Evolutionary conservation across 2,797 vertebrate species (phyloP).

Genomic region (Phrynocephalus vlangalii): DNA sequence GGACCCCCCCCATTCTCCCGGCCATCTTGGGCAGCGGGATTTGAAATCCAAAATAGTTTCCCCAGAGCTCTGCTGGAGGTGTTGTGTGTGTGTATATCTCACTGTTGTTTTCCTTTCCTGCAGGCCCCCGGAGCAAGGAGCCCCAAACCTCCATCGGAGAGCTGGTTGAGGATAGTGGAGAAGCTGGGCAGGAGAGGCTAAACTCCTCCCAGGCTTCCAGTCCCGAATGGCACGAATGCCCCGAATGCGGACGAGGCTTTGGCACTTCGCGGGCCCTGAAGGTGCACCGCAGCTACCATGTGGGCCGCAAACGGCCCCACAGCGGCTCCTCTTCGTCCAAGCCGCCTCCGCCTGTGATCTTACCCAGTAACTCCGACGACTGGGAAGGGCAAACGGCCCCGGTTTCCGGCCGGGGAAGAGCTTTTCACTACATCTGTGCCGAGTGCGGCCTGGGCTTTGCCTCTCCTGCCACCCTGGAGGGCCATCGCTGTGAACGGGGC

Average conservation of each 20-base stretch:
- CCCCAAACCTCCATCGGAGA: background rate
- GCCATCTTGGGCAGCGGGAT: too few relatives aligned
- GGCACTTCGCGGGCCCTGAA: constrained; percentile 48
- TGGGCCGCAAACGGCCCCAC: constrained; percentile 46
- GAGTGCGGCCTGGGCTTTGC: constrained; percentile 44
- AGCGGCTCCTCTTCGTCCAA: constrained; percentile 20
- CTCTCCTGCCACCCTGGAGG: constrained; percentile 37
- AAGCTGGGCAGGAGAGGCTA: background rate
- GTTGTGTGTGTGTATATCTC: background rate
- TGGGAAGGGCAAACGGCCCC: constrained; percentile 48
- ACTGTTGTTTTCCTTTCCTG: background rate
- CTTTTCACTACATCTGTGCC: constrained; percentile 49
- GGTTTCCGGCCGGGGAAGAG: constrained; percentile 14
- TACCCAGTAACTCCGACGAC: background rate
- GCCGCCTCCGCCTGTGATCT: background rate
- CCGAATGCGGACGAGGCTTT: constrained; percentile 36
- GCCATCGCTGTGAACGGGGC: constrained; percentile 43
- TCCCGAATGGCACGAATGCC: constrained; percentile 47
- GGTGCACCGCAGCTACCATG: constrained; percentile 50
- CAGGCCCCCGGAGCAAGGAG: constrained; percentile 19
- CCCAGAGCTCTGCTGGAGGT: too few relatives aligned
- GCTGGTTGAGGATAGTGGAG: background rate
- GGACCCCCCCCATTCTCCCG: too few relatives aligned
- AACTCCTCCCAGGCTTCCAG: constrained; percentile 26
- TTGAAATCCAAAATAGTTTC: too few relatives aligned